Base-by-base conservation (phyloP, 2,797 vertebrate genomes). In the Enteromius trimaculatus region DNA sequence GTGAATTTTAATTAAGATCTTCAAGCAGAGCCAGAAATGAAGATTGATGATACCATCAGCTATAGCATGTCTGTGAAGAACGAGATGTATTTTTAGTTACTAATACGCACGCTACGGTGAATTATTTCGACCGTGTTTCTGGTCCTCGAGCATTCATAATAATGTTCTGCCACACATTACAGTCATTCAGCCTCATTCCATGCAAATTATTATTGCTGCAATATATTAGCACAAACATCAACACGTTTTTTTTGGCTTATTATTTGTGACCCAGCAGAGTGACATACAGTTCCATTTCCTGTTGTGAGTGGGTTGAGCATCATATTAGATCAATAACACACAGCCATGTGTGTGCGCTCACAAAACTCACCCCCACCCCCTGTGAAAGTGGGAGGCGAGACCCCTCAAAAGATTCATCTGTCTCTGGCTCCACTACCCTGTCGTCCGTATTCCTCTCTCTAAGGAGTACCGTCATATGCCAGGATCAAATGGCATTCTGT, bases 401-500 rank as follows among this genome's bases (percentile, higher is more conserved):
- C 75, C 53, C 53, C 53, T 71, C 64, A 77, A 76, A 79, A 69
- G 7, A 77, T 42, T 53, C 74, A 79, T 82, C 80, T 78, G 58
- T 66, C 78, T 55, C 75, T 74, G 58, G 69, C 55, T 84, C 47
- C 82, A 79, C 58, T 66, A 80, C 77, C 55, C 58, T 79, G 68
- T 58, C 39, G 55, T 77, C 78, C 70, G 53, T 85, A 60, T 79
- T 79, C 76, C 23, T 47, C 53, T 83, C 84, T 83, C 81, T 60
- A 53, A 86, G 80, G 77, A 71, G 66, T 66, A 76, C 77, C 37
- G 10, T 77, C 81, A 77, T 83, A 83, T 86, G 71, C 77, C 55
- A 86, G 77, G 77, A 80, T 83, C 81, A 86, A 80, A 84, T 83
- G 72, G 65, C 74, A 31, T 65, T 86, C 81, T 76, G 39, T 78